Conservation (phyloP, 2,113 vertebrate genomes). For the Odontophorus gujanensis region DNA sequence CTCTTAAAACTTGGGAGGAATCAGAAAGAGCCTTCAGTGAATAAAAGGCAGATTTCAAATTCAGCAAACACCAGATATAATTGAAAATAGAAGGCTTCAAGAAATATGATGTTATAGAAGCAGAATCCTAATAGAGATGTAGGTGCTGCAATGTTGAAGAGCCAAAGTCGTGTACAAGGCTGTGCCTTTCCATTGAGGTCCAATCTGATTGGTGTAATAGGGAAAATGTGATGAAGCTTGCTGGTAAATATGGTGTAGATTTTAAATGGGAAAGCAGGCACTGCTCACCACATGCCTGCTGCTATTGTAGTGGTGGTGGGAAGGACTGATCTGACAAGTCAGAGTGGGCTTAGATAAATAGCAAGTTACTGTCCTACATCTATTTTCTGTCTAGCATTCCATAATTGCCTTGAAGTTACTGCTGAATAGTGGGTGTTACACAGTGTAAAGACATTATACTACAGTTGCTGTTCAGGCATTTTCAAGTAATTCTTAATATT, state of each 20-base stretch:
- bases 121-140: background rate
- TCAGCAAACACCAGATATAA: constrained; percentile 35
- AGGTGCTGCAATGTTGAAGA: background rate
- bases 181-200: background rate
- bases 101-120: constrained; percentile 5
- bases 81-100: constrained; percentile 56
- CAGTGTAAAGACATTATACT: background rate
- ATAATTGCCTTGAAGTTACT: background rate
- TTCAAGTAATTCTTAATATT: background rate
- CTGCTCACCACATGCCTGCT: background rate
- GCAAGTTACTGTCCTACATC: background rate
- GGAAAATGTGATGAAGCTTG: background rate
- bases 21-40: constrained; percentile 49
- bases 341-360: background rate
- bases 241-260: background rate
- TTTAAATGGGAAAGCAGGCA: background rate
- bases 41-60: constrained; percentile 46
- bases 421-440: background rate
- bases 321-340: background rate
- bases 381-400: background rate
- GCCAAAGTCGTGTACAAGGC: background rate
- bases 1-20: constrained; percentile 50
- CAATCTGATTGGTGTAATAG: background rate
- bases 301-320: background rate
- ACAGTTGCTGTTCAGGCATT: background rate